Conservation (phyloP, 2,888 invertebrate species). For the Cryptus armator region DNA sequence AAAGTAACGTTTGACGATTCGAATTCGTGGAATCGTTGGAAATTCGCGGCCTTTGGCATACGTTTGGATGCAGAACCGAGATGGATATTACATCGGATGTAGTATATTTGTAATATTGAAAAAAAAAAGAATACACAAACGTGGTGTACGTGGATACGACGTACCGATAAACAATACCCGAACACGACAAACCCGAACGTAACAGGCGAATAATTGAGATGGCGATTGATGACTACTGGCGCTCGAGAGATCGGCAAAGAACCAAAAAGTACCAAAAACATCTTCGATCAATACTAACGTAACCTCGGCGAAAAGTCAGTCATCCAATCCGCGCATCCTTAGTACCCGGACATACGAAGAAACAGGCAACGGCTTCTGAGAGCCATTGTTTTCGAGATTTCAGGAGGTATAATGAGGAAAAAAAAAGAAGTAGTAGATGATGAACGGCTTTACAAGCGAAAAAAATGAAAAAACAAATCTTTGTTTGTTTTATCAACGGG, state of each 20-base stretch:
- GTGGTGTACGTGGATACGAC: slow-evolving; percentile 67
- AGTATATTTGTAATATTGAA: slow-evolving; percentile 29
- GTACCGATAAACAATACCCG: slow-evolving; percentile 71
- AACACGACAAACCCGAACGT: slow-evolving; percentile 70
- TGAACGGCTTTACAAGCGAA: slow-evolving; percentile 69
- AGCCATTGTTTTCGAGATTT: slow-evolving; percentile 72
- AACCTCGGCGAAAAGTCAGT: slow-evolving; percentile 29
- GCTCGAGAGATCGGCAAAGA: not conserved
- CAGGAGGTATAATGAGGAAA: slow-evolving; percentile 63
- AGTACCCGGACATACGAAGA: slow-evolving; percentile 55
- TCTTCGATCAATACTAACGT: slow-evolving; percentile 20
- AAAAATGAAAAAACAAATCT: slow-evolving; percentile 76
- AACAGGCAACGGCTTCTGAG: slow-evolving; percentile 72
- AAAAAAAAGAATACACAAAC: slow-evolving; percentile 58
- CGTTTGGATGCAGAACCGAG: slow-evolving; percentile 80
- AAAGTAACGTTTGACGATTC: slow-evolving; percentile 68
- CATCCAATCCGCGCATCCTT: slow-evolving; percentile 23
- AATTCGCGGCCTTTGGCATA: slow-evolving; percentile 83
- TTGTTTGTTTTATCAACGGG: slow-evolving; percentile 84
- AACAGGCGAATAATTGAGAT: slow-evolving; percentile 64
- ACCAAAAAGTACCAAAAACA: not conserved
- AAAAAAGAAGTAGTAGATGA: slow-evolving; percentile 65
- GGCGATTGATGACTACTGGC: slow-evolving; percentile 47
- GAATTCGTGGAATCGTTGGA: slow-evolving; percentile 65
- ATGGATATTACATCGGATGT: slow-evolving; percentile 59